Conservation (phyloP, 2,888 invertebrate species). For the Gasteruption jaculator region DNA sequence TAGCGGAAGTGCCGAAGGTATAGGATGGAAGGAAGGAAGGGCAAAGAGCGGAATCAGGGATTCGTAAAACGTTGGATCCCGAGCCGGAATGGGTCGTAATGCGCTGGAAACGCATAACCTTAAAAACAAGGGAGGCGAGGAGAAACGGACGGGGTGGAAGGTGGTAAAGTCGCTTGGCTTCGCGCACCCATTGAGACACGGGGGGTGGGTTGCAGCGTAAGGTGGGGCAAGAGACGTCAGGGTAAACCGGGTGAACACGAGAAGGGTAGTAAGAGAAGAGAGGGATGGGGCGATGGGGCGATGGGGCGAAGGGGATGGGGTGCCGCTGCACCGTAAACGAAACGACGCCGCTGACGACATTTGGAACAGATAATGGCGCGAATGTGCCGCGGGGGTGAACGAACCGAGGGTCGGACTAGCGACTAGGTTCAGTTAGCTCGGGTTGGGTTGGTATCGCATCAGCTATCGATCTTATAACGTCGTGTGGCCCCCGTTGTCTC, state of each 20-base stretch:
- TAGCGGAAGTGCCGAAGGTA: slow-evolving; percentile 10
- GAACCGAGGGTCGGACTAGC: slow-evolving; percentile 46
- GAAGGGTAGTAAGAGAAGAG: slow-evolving; percentile 2
- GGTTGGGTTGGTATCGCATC: slow-evolving; percentile 50
- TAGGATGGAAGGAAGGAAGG: slow-evolving; percentile 19
- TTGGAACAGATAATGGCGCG: slow-evolving; percentile 52
- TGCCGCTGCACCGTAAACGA: slow-evolving; percentile 42
- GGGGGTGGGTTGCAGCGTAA: slow-evolving; percentile 17
- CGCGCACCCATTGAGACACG: too few relatives aligned
- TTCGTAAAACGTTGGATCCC: slow-evolving; percentile 41
- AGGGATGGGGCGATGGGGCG: slow-evolving; percentile 12
- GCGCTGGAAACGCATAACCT: slow-evolving; percentile 44
- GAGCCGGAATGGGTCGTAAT: slow-evolving; percentile 44
- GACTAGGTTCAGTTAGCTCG: slow-evolving; percentile 40
- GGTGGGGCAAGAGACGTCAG: slow-evolving; percentile 15
- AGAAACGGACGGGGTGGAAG: slow-evolving; percentile 21
- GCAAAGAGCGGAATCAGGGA: slow-evolving; percentile 37
- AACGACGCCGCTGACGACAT: slow-evolving; percentile 51
- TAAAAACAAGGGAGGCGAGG: slow-evolving; percentile 40
- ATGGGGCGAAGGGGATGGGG: slow-evolving; percentile 11
- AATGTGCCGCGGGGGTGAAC: slow-evolving; percentile 52
- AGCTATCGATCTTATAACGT: slow-evolving; percentile 52
- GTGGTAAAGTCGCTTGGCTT: too few relatives aligned
- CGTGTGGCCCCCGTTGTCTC: slow-evolving; percentile 43
- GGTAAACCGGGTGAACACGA: too few relatives aligned